These are phyloP conservation scores for Malurus melanocephalus DNA, from an alignment of 2,113 vertebrate species.

Conservation along the genomic window DNA sequence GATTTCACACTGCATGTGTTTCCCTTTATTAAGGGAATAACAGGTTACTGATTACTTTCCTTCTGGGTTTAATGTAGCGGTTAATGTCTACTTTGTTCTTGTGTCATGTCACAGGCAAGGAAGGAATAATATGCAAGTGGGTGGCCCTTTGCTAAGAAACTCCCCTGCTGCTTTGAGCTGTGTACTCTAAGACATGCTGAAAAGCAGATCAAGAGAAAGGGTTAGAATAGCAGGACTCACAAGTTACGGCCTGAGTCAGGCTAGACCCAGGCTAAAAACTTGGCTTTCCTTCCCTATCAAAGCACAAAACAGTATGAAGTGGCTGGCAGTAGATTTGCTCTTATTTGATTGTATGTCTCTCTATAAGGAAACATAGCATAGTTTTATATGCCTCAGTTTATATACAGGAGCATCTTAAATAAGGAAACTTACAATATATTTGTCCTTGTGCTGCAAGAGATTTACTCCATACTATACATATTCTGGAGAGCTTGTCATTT, in stretches of 20 bases:
- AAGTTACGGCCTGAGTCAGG: slow-evolving; percentile 82
- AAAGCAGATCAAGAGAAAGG: slow-evolving; percentile 94
- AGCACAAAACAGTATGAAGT: slow-evolving; percentile 60
- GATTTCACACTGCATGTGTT: slow-evolving; percentile 99
- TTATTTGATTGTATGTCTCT: slow-evolving; percentile 42
- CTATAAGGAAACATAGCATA: slow-evolving; percentile 27
- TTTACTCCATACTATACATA: not conserved
- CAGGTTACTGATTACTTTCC: slow-evolving; percentile 99
- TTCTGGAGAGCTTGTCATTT: not conserved
- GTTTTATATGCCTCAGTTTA: not conserved
- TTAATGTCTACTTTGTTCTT: slow-evolving; percentile 99
- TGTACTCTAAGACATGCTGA: slow-evolving; percentile 83
- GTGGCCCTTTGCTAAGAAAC: slow-evolving; percentile 94
- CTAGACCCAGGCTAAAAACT: slow-evolving; percentile 79
- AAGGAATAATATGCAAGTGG: slow-evolving; percentile 95
- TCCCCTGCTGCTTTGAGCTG: slow-evolving; percentile 84
- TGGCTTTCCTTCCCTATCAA: slow-evolving; percentile 76
- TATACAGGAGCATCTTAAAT: slow-evolving; percentile 56
- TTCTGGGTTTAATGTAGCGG: slow-evolving; percentile 96
- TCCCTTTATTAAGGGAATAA: slow-evolving; percentile 99
- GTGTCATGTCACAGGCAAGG: slow-evolving; percentile 96
- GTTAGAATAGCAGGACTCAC: slow-evolving; percentile 98
- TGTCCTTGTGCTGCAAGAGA: not conserved
- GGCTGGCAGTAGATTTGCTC: slow-evolving; percentile 66
- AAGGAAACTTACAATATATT: not conserved